These are phyloP conservation scores for Chamaea fasciata DNA, from an alignment of 2,113 vertebrate genomes.

Conservation along the genomic window DNA sequence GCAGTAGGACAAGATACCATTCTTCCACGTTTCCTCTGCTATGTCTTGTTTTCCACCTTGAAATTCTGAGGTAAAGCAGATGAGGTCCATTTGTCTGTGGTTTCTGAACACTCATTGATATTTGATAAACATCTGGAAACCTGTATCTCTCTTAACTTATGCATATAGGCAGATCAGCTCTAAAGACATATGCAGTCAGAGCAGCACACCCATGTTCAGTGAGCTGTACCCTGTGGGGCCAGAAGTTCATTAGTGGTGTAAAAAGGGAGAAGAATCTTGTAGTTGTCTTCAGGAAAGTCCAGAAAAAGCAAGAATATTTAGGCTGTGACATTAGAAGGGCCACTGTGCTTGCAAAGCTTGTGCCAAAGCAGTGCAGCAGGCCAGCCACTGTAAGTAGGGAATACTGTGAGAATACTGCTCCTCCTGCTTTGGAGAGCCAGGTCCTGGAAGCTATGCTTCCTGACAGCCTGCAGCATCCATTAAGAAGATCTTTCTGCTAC, in stretches of 20 bases:
- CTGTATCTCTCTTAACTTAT: background rate
- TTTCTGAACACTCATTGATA: background rate
- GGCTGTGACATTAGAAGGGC: background rate
- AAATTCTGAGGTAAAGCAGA: background rate
- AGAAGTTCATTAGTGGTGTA: background rate
- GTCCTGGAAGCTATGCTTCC: background rate
- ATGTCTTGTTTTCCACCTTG: background rate
- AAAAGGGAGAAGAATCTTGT: background rate
- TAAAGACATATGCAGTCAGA: background rate
- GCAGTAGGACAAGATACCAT: background rate
- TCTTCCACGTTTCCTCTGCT: background rate
- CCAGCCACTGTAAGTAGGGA: background rate
- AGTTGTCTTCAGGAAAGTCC: background rate
- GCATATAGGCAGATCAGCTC: background rate
- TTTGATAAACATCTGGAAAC: background rate
- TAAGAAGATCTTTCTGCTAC: background rate
- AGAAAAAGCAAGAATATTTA: background rate
- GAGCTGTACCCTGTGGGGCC: background rate
- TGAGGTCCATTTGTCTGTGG: background rate
- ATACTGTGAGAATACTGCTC: background rate
- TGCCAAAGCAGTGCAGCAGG: rapidly evolving
- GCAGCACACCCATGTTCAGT: background rate
- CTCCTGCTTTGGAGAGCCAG: background rate
- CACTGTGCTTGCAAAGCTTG: background rate
- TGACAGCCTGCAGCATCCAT: background rate